Conservation (phyloP, 2,113 vertebrate genomes). For the Puntigrus tetrazona region DNA sequence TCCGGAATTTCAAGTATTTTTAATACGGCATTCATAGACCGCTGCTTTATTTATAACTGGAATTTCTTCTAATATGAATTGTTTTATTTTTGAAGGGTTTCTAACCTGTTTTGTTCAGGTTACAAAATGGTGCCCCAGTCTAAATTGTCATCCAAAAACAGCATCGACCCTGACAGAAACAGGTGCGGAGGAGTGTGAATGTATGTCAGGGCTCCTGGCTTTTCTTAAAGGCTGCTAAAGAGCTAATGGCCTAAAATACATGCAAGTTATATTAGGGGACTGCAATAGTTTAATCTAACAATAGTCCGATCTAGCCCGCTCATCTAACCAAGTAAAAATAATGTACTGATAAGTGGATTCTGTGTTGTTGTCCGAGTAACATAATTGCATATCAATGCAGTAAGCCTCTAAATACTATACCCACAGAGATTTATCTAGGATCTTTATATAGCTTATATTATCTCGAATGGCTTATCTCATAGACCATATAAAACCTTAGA, state of each 20-base stretch:
- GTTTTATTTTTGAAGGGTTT: neutral
- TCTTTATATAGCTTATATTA: neutral
- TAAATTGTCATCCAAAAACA: neutral
- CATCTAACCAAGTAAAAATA: neutral
- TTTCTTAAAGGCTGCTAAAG: conserved; percentile 6
- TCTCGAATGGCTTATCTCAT: neutral
- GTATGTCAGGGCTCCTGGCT: neutral
- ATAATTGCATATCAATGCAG: neutral
- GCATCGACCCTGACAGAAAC: conserved; percentile 9
- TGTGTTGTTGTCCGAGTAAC: neutral
- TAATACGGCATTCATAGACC: neutral
- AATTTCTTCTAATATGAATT: neutral
- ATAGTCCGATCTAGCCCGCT: neutral
- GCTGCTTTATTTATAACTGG: neutral
- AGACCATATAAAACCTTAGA: too few species aligned
- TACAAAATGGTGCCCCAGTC: neutral
- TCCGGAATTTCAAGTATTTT: neutral
- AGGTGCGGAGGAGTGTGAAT: neutral
- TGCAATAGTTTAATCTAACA: neutral
- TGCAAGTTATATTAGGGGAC: neutral
- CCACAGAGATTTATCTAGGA: neutral
- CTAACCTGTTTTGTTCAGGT: neutral
- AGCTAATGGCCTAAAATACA: conserved; percentile 1
- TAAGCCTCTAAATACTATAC: neutral
- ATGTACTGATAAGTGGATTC: neutral